A percentile compares a stretch with the other conserved stretches of the same genome.
Evolutionary conservation across 2,888 invertebrate genomes (phyloP).

Genomic region (Amorpha juglandis): DNA sequence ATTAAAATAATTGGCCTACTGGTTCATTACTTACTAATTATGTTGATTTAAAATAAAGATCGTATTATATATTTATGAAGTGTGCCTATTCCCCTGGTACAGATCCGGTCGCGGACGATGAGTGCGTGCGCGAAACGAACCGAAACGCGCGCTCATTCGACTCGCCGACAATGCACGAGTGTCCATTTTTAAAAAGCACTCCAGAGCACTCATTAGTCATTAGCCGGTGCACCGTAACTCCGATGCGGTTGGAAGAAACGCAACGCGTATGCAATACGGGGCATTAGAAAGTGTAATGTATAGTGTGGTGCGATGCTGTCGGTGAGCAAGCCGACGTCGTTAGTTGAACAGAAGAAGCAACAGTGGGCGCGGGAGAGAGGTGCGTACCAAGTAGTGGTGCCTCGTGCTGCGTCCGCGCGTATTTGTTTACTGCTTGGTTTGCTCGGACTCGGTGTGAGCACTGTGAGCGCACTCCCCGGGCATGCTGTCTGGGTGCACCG

Average conservation of each 20-base stretch:
- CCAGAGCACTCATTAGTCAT: slow-evolving; percentile 73
- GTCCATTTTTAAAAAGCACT: slow-evolving; percentile 74
- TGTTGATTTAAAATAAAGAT: slow-evolving; percentile 45
- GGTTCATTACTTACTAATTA: slow-evolving; percentile 33
- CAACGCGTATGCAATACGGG: slow-evolving; percentile 75
- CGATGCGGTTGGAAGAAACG: slow-evolving; percentile 66
- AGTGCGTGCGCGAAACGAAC: slow-evolving; percentile 75
- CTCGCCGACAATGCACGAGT: slow-evolving; percentile 63
- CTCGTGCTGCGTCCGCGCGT: slow-evolving; percentile 30
- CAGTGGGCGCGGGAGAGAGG: slow-evolving; percentile 98
- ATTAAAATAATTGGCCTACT: slow-evolving; percentile 19
- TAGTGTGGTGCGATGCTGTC: slow-evolving; percentile 79
- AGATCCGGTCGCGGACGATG: slow-evolving; percentile 73
- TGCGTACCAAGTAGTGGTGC: slow-evolving; percentile 67
- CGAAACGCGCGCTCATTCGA: slow-evolving; percentile 66
- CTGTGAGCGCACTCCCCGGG: not conserved
- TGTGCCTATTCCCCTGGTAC: slow-evolving; percentile 36
- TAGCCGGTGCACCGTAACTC: slow-evolving; percentile 79
- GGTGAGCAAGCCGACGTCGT: slow-evolving; percentile 83
- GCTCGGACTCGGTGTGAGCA: not conserved
- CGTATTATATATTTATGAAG: slow-evolving; percentile 23
- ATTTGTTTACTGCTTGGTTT: slow-evolving; percentile 27
- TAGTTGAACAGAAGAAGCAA: slow-evolving; percentile 94
- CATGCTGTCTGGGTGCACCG: not conserved
- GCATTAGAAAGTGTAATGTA: slow-evolving; percentile 81